Evolutionary conservation across 2,888 invertebrate genomes (phyloP), one percentile per base, ranked within the genome.

Genomic region (Trichopoda pennipes): DNA sequence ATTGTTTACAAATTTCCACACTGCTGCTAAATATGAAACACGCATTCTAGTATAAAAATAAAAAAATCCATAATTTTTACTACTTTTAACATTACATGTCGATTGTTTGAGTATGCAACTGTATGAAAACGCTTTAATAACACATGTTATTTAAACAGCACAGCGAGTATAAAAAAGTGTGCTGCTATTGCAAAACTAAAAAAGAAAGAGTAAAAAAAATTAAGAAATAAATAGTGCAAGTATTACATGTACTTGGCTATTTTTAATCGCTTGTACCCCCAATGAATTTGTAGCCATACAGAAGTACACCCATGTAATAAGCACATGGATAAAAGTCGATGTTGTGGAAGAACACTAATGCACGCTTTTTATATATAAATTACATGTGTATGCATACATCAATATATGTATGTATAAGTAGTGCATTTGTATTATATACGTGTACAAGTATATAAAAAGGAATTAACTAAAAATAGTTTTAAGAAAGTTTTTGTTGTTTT

Each of bases 221-320:
- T 38, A 14, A 72, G 28, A 53, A 56, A 42, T 17, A 42, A 51
- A 72, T 69, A 72, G 28, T 53, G 44, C 16, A 61, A 53, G 32
- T 63, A 73, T 53, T 63, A 44, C 53, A 44, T 61, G 66, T 55
- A 61, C 68, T 73, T 55, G 73, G 73, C 73, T 79, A 79, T 79
- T 79, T 79, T 79, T 73, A 73, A 68, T 61, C 53, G 10, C 51
- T 60, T 53, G 51, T 79, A 79, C 73, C 79, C 73, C 79, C 69
- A 64, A 64, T 80, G 69, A 74, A 75, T 75, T 70, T 44, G 42
- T 9, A 55, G 55, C 56, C 51, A 6, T 44, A n/a, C 42, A n/a
- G n/a, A 16, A 10, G 14, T 14, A 12, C 38, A 3, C 38, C 28
- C 28, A 28, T 28, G 28, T 28, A 28, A 28, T n/a, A 28, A 7